Evolutionary conservation across 2,797 vertebrate species (phyloP).

Genomic region (Xyrichtys novacula): DNA sequence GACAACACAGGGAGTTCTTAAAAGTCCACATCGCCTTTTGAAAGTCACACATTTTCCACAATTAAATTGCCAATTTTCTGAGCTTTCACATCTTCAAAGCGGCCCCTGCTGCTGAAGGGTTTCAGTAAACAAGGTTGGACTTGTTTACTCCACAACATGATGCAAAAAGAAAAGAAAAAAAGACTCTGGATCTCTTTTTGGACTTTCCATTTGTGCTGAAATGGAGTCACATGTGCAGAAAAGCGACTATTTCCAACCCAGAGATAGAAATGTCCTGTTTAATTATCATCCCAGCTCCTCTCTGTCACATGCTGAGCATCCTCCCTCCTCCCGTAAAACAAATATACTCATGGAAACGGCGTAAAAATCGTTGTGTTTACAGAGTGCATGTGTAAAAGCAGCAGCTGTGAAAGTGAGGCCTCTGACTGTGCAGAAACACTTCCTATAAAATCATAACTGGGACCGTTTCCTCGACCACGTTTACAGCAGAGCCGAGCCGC

Average conservation of each 20-base stretch:
- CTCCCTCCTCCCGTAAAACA: background rate
- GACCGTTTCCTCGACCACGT: constrained; percentile 20
- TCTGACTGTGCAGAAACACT: constrained; percentile 10
- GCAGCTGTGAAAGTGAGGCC: background rate
- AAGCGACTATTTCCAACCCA: constrained; percentile 12
- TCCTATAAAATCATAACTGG: constrained; percentile 1
- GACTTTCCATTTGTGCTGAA: constrained; percentile 17
- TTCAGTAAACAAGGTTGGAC: constrained; percentile 35
- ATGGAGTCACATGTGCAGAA: constrained; percentile 17
- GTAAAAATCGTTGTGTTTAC: constrained; percentile 4
- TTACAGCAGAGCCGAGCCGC: background rate
- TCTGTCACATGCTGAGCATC: constrained; percentile 9
- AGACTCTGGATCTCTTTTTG: background rate
- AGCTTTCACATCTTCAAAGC: constrained; percentile 24
- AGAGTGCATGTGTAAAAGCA: background rate
- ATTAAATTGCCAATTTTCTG: constrained; percentile 35
- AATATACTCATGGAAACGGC: constrained; percentile 8
- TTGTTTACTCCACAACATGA: constrained; percentile 28
- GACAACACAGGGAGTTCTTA: constrained; percentile 3
- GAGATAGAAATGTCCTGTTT: constrained; percentile 40
- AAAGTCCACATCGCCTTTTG: constrained; percentile 19
- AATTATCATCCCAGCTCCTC: constrained; percentile 20
- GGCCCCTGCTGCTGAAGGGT: background rate
- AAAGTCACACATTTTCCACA: constrained; percentile 23
- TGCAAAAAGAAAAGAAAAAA: background rate